A percentile compares a stretch with the other conserved stretches of the same genome.
Conservation (phyloP, 2,797 vertebrate genomes). For the Allobates femoralis region DNA sequence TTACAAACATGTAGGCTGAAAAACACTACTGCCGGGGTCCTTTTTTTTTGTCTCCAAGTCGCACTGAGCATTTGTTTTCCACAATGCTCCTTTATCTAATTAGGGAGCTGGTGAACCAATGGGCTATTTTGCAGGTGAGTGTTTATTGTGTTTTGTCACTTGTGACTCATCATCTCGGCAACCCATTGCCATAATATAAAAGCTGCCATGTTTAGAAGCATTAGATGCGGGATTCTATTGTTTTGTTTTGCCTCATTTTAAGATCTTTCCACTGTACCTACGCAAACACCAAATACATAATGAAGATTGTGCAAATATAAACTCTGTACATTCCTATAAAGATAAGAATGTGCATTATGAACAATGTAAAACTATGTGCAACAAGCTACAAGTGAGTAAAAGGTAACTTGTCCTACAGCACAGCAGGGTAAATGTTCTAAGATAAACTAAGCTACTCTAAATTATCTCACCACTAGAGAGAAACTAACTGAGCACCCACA, state of each 20-base stretch:
- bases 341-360: neutral
- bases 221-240: slow-evolving; percentile 9
- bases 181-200: neutral
- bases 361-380: neutral
- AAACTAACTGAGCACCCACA: neutral
- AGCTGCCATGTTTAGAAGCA: neutral
- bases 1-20: neutral
- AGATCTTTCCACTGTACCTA: slow-evolving; percentile 5
- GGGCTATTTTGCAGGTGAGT: slow-evolving; percentile 35
- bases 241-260: neutral
- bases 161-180: slow-evolving; percentile 42
- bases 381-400: neutral
- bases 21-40: slow-evolving; percentile 1
- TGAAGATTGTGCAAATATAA: neutral
- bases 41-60: neutral
- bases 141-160: slow-evolving; percentile 34
- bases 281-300: neutral
- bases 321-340: neutral
- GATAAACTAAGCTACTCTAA: neutral
- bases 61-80: neutral
- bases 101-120: slow-evolving; percentile 1
- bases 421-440: neutral
- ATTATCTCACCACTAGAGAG: neutral
- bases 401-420: neutral
- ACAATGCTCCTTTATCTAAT: slow-evolving; percentile 28